A percentile compares a stretch with the other conserved stretches of the same genome.
These are phyloP conservation scores for Leucoma salicis DNA, from an alignment of 2,888 invertebrate species.

Conservation along the genomic window DNA sequence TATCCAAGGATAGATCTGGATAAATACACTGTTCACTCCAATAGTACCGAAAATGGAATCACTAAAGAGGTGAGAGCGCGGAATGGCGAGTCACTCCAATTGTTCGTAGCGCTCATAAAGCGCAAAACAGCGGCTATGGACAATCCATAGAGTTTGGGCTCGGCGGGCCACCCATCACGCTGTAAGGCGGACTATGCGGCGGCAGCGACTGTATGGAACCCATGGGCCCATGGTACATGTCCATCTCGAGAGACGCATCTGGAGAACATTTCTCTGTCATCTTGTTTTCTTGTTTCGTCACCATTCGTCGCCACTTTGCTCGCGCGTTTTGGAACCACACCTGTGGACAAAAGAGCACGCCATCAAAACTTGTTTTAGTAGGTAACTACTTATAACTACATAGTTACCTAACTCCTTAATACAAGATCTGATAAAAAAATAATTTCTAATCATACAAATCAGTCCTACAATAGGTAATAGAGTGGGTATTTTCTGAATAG, in stretches of 20 bases:
- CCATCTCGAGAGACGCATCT: conserved; percentile 84
- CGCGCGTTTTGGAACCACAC: conserved; percentile 98
- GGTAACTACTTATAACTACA: too few relatives aligned
- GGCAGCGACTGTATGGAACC: conserved; percentile 85
- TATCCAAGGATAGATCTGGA: too few relatives aligned
- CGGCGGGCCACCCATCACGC: conserved; percentile 84
- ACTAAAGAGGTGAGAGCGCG: conserved; percentile 12
- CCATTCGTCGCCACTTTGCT: conserved; percentile 95
- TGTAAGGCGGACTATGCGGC: conserved; percentile 87
- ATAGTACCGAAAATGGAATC: conserved; percentile 3
- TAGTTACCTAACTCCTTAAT: not conserved
- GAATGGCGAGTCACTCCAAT: conserved; percentile 33
- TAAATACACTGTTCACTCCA: conserved; percentile 16
- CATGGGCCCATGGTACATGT: conserved; percentile 85
- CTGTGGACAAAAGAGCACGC: conserved; percentile 81
- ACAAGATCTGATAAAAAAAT: not conserved
- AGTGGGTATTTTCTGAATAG: not conserved
- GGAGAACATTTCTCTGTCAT: conserved; percentile 87
- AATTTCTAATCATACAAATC: not conserved
- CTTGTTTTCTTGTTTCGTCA: conserved; percentile 90
- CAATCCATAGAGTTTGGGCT: conserved; percentile 89
- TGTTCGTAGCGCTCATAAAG: conserved; percentile 60
- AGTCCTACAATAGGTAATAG: not conserved
- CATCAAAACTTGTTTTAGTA: not conserved
- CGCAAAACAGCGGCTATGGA: conserved; percentile 83